A percentile compares a stretch with the other conserved stretches of the same genome.
Evolutionary conservation across 2,797 vertebrate species (phyloP).

Genomic region (Ambastaia sidthimunki): DNA sequence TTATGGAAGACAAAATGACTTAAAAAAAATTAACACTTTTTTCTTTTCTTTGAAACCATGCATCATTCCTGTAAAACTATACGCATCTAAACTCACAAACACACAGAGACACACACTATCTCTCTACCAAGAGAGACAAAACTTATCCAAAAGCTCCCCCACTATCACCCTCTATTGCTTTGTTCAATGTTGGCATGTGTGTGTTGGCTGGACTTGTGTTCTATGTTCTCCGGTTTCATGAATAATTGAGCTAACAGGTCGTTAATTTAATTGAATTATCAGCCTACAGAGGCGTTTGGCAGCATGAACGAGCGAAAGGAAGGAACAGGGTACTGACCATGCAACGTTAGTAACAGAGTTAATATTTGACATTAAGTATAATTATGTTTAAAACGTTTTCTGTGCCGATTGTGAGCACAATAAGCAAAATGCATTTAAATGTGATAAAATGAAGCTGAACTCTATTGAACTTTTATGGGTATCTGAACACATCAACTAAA

Average conservation of each 20-base stretch:
- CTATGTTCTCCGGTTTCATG: slow-evolving; percentile 41
- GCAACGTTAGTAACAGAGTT: neutral
- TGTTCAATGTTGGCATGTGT: neutral
- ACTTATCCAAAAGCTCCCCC: slow-evolving; percentile 20
- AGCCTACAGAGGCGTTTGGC: slow-evolving; percentile 41
- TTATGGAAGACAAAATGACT: slow-evolving; percentile 49
- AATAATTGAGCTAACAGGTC: slow-evolving; percentile 52
- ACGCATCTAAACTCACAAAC: neutral
- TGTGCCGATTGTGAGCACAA: neutral
- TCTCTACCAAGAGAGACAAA: slow-evolving; percentile 27
- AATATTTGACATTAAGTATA: slow-evolving; percentile 10
- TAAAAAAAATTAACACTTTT: slow-evolving; percentile 30
- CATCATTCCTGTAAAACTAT: slow-evolving; percentile 8
- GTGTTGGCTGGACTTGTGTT: slow-evolving; percentile 38
- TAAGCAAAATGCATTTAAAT: neutral
- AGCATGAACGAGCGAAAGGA: neutral
- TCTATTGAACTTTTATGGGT: neutral
- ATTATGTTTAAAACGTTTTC: neutral
- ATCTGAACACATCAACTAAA: neutral
- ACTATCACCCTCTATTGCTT: neutral
- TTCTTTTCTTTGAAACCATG: neutral
- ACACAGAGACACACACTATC: neutral
- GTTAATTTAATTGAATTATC: slow-evolving; percentile 53
- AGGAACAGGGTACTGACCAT: slow-evolving; percentile 45
- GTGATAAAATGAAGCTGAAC: neutral